Base-by-base conservation (phyloP, 1,140 invertebrate genomes). In the Sarcophaga bullata region DNA sequence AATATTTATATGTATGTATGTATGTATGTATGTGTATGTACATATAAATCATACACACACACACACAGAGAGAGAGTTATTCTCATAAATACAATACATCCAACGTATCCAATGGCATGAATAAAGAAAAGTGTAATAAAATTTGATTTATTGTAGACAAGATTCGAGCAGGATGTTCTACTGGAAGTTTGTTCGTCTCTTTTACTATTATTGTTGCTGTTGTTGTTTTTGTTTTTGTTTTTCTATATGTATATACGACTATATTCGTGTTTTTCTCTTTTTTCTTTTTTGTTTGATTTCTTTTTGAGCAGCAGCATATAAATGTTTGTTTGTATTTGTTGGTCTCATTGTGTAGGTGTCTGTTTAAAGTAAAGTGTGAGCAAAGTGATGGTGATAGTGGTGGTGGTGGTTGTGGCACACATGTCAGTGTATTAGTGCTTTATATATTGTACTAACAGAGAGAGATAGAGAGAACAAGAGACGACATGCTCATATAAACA, bases 41-140 rank as follows among this genome's bases (percentile, higher is more conserved):
- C 47, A 37, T 72, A 72, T 72, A 72, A 72, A 72, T n/a, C 73
- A 75, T 37, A 73, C 47, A 47, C 8, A 80, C 17, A 80, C 52
- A 80, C 52, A 80, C 19, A 54, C 78, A 80, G 11, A 80, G 1
- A 37, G 1, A 37, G 1, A 37, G 25, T 37, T 37, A 37, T 37
- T 37, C 58, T 47, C 58, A 80, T 80, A 80, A 80, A 80, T 80
- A 80, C 58, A 80, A 37, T 37, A 37, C 25, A 37, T 37, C 4
- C 80, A 80, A 62, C 80, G 80, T 80, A 80, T 80, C 80, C 80
- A 62, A 68, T 62, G 80, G 87, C 87, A 88, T 87, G 87, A 87
- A 88, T 88, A 88, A 88, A 88, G 87, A 88, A 88, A 88, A 88
- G 86, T 88, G 87, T 88, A 88, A 88, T 88, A 88, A 88, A 88